Conservation (phyloP, 2,113 vertebrate genomes). For the Cyrtonyx montezumae region DNA sequence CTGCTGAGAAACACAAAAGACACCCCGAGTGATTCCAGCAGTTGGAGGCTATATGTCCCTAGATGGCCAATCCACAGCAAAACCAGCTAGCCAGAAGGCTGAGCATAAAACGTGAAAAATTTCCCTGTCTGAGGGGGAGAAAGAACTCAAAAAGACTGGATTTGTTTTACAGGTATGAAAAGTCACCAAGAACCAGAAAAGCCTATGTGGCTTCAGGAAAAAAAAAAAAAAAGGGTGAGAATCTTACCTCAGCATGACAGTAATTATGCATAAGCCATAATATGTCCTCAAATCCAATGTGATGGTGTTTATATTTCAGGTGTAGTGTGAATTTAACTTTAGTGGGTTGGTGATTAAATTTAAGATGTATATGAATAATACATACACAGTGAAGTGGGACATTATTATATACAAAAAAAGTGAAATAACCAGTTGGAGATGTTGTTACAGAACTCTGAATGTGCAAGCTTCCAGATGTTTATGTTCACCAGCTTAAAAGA, state of each 20-base stretch:
- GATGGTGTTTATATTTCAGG: constrained; percentile 77
- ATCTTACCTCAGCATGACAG: constrained; percentile 67
- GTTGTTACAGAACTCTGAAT: constrained; percentile 57
- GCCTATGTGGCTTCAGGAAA: constrained; percentile 48
- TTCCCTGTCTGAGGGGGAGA: background rate
- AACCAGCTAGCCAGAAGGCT: background rate
- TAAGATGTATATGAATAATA: constrained; percentile 78
- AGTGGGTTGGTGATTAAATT: constrained; percentile 76
- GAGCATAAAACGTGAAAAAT: background rate
- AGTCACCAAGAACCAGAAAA: constrained; percentile 35
- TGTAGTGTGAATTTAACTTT: constrained; percentile 75
- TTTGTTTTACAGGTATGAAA: constrained; percentile 33
- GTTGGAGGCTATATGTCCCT: background rate
- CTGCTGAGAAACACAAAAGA: accelerated
- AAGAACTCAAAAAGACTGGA: constrained; percentile 4
- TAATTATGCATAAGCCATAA: constrained; percentile 75
- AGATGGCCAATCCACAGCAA: background rate
- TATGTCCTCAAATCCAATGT: constrained; percentile 67
- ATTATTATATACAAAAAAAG: constrained; percentile 64
- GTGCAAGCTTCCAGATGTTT: constrained; percentile 69
- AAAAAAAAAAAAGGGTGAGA: constrained; percentile 61
- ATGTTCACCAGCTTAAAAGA: constrained; percentile 60
- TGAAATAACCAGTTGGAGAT: constrained; percentile 64
- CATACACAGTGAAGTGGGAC: constrained; percentile 58
- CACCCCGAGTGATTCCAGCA: background rate